phyloP scores from a whole-genome alignment of 92 coral and sea anemone species.

The Meandrina meandrites region DNA sequence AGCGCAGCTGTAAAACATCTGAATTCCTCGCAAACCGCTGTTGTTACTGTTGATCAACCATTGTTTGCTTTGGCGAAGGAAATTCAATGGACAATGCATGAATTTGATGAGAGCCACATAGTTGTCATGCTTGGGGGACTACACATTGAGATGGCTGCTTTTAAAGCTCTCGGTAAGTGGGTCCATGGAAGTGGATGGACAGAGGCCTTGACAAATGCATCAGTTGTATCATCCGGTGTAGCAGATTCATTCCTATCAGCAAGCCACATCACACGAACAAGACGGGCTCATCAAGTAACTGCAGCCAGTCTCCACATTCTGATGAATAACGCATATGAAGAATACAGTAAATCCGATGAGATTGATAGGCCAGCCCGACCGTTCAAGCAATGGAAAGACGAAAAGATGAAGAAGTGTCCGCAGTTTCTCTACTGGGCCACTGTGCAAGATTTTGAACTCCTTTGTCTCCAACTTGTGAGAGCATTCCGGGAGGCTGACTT shows the following conservation, averaged over 20 bases:
- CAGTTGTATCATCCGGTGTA: conserved; percentile 41
- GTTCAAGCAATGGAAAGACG: conserved; percentile 41
- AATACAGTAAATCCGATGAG: conserved; percentile 36
- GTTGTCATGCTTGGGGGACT: conserved; percentile 57
- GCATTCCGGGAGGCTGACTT: conserved; percentile 47
- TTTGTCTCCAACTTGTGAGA: conserved; percentile 43
- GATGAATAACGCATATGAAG: conserved; percentile 39
- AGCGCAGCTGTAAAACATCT: conserved; percentile 35
- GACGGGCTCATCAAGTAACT: conserved; percentile 70
- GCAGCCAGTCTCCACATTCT: conserved; percentile 58
- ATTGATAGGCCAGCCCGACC: conserved; percentile 34
- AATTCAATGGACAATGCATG: conserved; percentile 45
- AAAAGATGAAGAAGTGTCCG: conserved; percentile 33
- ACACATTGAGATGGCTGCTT: conserved; percentile 53
- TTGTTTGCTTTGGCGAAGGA: conserved; percentile 50
- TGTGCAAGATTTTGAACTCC: conserved; percentile 40
- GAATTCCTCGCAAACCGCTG: conserved; percentile 51
- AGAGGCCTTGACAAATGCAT: conserved; percentile 44
- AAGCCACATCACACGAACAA: conserved; percentile 60
- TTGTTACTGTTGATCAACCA: conserved; percentile 50
- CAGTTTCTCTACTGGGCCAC: conserved; percentile 48
- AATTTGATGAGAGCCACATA: conserved; percentile 41
- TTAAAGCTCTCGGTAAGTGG: conserved; percentile 56
- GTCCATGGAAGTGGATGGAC: conserved; percentile 48
- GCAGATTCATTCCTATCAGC: conserved; percentile 64